phyloP scores from a whole-genome alignment of 2,888 invertebrate genomes.

The Myathropa florea region DNA sequence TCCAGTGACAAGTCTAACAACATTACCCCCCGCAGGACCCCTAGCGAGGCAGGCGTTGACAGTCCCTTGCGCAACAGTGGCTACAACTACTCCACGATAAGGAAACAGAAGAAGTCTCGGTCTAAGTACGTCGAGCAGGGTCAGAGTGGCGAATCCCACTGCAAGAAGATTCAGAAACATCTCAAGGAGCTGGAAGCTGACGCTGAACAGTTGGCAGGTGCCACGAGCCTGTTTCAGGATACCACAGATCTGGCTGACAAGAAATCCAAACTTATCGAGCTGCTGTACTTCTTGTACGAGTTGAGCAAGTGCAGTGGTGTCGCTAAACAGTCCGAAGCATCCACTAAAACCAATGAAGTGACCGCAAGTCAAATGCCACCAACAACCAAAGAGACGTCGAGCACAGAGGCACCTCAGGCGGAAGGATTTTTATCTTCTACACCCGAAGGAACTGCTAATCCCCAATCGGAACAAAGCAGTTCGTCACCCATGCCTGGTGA shows the following conservation, averaged over 20 bases:
- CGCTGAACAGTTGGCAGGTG: neutral
- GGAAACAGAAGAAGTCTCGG: constrained; percentile 20
- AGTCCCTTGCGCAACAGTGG: neutral
- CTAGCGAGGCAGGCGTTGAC: neutral
- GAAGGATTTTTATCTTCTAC: neutral
- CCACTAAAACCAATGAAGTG: neutral
- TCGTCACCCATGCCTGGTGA: neutral
- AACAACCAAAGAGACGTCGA: neutral
- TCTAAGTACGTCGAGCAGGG: neutral
- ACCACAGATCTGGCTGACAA: constrained; percentile 37
- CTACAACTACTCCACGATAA: neutral
- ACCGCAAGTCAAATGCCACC: neutral
- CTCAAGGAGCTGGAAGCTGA: constrained; percentile 36
- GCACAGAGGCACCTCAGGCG: neutral
- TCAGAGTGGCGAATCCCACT: neutral
- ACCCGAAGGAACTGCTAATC: neutral
- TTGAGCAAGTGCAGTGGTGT: constrained; percentile 66
- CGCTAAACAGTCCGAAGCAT: neutral
- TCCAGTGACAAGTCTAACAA: neutral
- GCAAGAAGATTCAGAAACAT: constrained; percentile 45
- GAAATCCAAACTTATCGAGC: constrained; percentile 74
- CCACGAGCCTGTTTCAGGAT: neutral
- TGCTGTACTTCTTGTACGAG: constrained; percentile 75
- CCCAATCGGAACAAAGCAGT: neutral
- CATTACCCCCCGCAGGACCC: neutral